These are phyloP conservation scores for Bolinopsis microptera DNA, from an alignment of 37 sponge, comb jelly and placozoan species.

Conservation along the genomic window DNA sequence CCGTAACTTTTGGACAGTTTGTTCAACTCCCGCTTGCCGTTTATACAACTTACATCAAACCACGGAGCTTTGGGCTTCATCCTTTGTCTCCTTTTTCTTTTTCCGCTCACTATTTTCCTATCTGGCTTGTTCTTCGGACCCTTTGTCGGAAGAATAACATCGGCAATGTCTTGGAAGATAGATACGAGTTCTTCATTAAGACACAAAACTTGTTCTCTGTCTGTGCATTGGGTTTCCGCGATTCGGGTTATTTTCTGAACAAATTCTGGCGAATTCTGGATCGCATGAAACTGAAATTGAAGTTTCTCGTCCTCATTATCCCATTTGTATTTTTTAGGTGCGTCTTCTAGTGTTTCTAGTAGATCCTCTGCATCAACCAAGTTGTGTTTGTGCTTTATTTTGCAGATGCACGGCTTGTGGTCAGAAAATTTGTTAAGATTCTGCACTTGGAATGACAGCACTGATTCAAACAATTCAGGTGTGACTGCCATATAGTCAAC, in stretches of 20 bases:
- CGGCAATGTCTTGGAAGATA: too few species aligned
- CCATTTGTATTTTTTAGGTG: neutral
- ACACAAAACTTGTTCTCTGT: neutral
- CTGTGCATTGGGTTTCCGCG: neutral
- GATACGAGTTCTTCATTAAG: neutral
- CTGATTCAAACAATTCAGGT: neutral
- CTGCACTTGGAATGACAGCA: neutral
- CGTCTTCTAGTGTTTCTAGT: neutral
- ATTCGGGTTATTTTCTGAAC: neutral
- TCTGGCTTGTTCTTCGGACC: neutral
- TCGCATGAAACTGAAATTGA: neutral
- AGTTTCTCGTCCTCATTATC: neutral
- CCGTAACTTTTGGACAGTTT: neutral
- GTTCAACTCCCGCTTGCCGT: neutral
- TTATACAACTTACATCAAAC: neutral
- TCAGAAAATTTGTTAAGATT: neutral
- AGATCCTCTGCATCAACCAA: neutral
- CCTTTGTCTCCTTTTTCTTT: neutral
- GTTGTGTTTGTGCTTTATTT: neutral
- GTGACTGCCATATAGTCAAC: too few species aligned
- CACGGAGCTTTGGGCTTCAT: neutral
- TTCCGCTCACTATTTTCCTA: neutral
- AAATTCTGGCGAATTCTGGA: neutral
- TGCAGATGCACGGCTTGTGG: constrained; percentile 18
- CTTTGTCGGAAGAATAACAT: neutral